Evolutionary conservation across 2,797 vertebrate genomes (phyloP).

Genomic region (Danio tinwini): DNA sequence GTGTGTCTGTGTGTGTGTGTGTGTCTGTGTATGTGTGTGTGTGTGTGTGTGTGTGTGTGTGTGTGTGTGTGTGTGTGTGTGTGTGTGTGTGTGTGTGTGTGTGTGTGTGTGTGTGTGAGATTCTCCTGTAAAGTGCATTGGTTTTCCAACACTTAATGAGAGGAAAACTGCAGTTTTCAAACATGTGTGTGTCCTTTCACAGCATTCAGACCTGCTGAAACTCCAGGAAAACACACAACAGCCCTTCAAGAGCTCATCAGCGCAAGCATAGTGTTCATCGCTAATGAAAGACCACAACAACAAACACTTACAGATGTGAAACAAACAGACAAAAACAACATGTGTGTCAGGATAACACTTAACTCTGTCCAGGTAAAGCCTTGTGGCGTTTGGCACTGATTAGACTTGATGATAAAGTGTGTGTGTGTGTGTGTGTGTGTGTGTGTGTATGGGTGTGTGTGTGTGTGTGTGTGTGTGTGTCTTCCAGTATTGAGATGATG

Average conservation of each 20-base stretch:
- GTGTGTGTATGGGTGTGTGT: no score
- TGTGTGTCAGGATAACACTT: background rate
- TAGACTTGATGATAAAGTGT: no score
- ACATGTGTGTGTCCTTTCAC: slow-evolving; percentile 50
- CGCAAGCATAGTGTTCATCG: background rate
- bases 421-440: no score
- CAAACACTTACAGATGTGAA: background rate
- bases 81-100: background rate
- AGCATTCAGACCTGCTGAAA: slow-evolving; percentile 71
- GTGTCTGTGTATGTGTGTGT: no score
- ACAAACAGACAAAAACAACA: background rate
- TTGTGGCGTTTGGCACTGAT: no score
- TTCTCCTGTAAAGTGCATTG: slow-evolving; percentile 34
- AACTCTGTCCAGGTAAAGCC: no score
- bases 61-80: background rate
- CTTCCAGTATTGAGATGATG: background rate
- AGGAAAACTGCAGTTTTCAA: background rate
- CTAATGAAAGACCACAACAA: background rate
- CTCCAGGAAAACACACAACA: slow-evolving; percentile 57
- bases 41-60: no score
- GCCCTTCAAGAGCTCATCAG: background rate
- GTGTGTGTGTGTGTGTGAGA: background rate
- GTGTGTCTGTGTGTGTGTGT: no score
- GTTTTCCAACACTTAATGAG: slow-evolving; percentile 8
- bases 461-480: background rate